Conservation (phyloP, 92 coral and sea anemone genomes). For the Galaxea fascicularis region DNA sequence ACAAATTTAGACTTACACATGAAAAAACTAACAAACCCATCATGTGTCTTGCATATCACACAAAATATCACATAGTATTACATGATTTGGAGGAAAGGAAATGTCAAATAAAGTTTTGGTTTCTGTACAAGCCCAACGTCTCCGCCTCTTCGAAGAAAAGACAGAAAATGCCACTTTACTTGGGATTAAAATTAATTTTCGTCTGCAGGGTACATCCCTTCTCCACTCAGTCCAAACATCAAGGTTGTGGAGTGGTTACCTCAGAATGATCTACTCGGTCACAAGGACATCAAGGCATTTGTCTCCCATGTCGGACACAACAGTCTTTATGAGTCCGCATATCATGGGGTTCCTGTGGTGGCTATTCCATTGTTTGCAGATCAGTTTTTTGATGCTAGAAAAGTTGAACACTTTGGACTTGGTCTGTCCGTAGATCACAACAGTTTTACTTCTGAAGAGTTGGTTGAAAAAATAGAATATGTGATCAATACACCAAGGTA, state of each 20-base stretch:
- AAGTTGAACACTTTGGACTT: conserved; percentile 29
- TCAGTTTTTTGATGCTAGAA: conserved; percentile 28
- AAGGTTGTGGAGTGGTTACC: conserved; percentile 34
- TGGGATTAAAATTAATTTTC: neutral
- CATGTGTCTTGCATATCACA: too few species aligned
- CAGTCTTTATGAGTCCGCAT: conserved; percentile 37
- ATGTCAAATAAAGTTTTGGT: too few species aligned
- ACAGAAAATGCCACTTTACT: too few species aligned
- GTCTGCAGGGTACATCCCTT: neutral
- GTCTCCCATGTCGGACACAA: conserved; percentile 46
- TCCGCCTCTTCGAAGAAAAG: neutral
- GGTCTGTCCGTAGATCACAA: conserved; percentile 16
- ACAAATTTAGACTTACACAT: too few species aligned
- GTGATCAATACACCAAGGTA: conserved; percentile 45
- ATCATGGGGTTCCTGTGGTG: conserved; percentile 29
- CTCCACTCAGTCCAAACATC: conserved; percentile 1
- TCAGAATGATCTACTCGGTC: conserved; percentile 31
- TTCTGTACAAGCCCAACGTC: neutral
- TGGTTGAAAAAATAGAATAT: neutral
- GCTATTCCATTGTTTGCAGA: conserved; percentile 26
- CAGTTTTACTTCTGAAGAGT: neutral
- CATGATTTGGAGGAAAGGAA: too few species aligned
- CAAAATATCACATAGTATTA: too few species aligned
- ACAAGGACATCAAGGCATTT: conserved; percentile 32
- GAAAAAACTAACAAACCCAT: too few species aligned